Evolutionary conservation across 2,797 vertebrate species (phyloP).

Genomic region (Carduelis carduelis): DNA sequence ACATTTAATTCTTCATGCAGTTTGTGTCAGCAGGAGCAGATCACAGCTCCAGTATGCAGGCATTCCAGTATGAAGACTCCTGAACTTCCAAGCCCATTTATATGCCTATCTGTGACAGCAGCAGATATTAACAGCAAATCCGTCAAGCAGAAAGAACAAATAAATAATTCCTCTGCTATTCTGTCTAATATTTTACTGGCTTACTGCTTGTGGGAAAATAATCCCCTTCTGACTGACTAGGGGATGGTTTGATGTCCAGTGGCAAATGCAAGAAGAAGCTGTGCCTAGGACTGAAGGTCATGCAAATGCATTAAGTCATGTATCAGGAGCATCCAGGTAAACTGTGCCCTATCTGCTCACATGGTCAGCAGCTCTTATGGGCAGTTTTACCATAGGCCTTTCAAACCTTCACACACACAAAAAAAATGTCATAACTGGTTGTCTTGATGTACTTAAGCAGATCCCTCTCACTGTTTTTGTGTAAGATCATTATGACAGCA

Average conservation of each 20-base stretch:
- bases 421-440: accelerated
- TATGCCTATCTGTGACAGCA: not conserved
- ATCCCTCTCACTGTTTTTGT: not conserved
- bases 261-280: not conserved
- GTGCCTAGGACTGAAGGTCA: not conserved
- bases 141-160: not conserved
- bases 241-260: not conserved
- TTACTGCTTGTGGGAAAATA: not conserved
- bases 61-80: not conserved
- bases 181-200: not conserved
- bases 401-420: not conserved
- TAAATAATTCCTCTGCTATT: constrained; percentile 10
- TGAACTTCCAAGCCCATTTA: not conserved
- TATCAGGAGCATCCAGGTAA: not conserved
- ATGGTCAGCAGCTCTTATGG: not conserved
- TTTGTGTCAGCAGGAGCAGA: not conserved
- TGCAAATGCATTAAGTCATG: not conserved
- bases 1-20: not conserved
- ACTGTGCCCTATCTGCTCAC: not conserved
- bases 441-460: not conserved
- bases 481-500: not conserved
- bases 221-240: not conserved
- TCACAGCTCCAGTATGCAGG: not conserved
- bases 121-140: not conserved
- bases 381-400: not conserved